Base-by-base conservation (phyloP, 2,888 invertebrate genomes). In the Pocota personata region DNA sequence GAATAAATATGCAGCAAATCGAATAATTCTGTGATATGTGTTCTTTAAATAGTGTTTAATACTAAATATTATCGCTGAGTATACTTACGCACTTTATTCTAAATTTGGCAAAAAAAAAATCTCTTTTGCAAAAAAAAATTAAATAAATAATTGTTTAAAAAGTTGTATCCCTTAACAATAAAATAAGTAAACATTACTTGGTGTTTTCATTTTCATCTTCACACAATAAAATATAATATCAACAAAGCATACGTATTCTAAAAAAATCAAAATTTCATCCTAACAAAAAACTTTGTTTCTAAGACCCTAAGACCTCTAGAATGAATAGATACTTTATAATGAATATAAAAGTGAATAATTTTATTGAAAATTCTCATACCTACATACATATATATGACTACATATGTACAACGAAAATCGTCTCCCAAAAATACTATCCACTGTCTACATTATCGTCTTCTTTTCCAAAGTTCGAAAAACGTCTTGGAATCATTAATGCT, bases 21-120 rank as follows among this genome's bases (percentile, higher is more conserved):
- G 19, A 83, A 78, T 78, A 60, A 73, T 16, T 64, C 46, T 71
- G 82, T 82, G 82, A 76, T 43, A 37, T 71, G 71, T 76, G 82
- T 32, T 60, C 60, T 67, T 72, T 4, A 82, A 82, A 75, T 82
- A 71, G 82, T 82, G 82, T 55, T 66, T 58, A 12, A n/a, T 43
- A 37, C 2, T 24, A 2, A 35, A 50, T 50, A 50, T 16, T 37
- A 12, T 64, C 35, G 55, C 46, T 64, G 43, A 27, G 32, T 69
- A 64, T 30, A 64, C 57, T 16, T 19, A 62, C 30, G 32, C 10
- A 30, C 43, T 46, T 6, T 66, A 37, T 72, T 72, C 55, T 57
- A 55, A 64, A 64, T 64, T 79, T 79, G 55, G 21, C 71, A 30
- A 64, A 58, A 12, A 50, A 12, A 66, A 46, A 60, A 30, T 21